A percentile compares a stretch with the other conserved stretches of the same genome.
Evolutionary conservation across 1,140 invertebrate species (phyloP).

Genomic region (Laodelphax striatellus): DNA sequence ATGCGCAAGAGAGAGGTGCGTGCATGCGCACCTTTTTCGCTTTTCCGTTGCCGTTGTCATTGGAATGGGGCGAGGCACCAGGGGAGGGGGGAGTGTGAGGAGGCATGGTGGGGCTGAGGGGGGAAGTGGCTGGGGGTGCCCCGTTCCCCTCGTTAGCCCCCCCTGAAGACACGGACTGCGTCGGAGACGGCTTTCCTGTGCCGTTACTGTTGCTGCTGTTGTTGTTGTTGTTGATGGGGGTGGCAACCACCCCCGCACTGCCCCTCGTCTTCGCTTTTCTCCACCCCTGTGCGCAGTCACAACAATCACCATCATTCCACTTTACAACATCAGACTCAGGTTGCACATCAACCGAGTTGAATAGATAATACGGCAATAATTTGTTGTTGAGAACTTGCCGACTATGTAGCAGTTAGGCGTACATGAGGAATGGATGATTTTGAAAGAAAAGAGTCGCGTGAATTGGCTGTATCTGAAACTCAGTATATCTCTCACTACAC

Average conservation of each 20-base stretch:
- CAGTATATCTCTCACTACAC: no score
- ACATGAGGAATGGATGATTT: no score
- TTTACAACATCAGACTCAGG: background rate
- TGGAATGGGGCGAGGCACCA: slow-evolving; percentile 1
- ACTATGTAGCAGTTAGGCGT: no score
- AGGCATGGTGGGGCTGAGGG: slow-evolving; percentile 2
- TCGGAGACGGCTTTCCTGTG: slow-evolving; percentile 9
- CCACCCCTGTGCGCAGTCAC: slow-evolving; percentile 43
- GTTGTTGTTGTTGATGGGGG: no score
- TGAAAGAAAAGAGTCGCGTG: no score
- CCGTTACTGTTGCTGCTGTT: slow-evolving; percentile 32
- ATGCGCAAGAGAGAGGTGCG: no score
- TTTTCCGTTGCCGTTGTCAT: slow-evolving; percentile 9
- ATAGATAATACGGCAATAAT: no score
- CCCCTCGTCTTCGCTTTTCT: slow-evolving; percentile 57
- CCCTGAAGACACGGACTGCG: slow-evolving; percentile 12
- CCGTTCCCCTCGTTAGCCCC: slow-evolving; percentile 4
- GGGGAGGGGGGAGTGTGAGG: slow-evolving; percentile 1
- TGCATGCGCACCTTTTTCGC: slow-evolving; percentile 17
- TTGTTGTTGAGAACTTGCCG: no score
- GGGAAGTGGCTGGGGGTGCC: background rate
- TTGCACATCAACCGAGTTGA: no score
- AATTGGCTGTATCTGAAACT: no score
- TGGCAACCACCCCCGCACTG: no score
- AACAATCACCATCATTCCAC: slow-evolving; percentile 24